phyloP scores from a whole-genome alignment of 2,888 invertebrate species.

The Folsomia manolachei region DNA sequence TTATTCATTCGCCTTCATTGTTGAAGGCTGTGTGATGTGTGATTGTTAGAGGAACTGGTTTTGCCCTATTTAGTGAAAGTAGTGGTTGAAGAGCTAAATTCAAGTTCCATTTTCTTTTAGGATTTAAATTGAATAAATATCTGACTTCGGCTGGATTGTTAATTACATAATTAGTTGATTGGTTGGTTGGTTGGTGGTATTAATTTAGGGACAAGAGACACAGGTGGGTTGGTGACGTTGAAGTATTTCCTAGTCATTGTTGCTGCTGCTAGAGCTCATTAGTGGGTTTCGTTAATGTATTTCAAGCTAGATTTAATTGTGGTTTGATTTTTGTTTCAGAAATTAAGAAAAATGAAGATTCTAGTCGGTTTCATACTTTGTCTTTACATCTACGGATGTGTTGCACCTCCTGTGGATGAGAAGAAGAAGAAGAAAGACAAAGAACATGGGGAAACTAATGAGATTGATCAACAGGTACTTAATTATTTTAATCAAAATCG shows the following conservation, averaged over 20 bases:
- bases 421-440: conserved; percentile 46
- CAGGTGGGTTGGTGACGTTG: too few relatives aligned
- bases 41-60: neutral
- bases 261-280: too few relatives aligned
- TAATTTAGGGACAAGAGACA: too few relatives aligned
- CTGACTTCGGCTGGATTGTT: too few relatives aligned
- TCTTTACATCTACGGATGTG: conserved; percentile 39
- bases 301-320: too few relatives aligned
- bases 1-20: neutral
- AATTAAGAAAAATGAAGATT: conserved; percentile 19
- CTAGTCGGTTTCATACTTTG: conserved; percentile 18
- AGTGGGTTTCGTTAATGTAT: neutral
- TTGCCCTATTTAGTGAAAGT: neutral
- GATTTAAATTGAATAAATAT: too few relatives aligned
- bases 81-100: neutral
- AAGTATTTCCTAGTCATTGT: too few relatives aligned
- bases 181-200: too few relatives aligned
- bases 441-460: conserved; percentile 42
- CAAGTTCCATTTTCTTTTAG: too few relatives aligned
- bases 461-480: conserved; percentile 47
- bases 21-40: too few relatives aligned
- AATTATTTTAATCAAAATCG: neutral
- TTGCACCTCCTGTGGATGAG: conserved; percentile 49
- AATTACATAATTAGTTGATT: too few relatives aligned
- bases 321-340: too few relatives aligned